Base-by-base conservation (phyloP, 2,797 vertebrate species). In the Psittacula derbiana region DNA sequence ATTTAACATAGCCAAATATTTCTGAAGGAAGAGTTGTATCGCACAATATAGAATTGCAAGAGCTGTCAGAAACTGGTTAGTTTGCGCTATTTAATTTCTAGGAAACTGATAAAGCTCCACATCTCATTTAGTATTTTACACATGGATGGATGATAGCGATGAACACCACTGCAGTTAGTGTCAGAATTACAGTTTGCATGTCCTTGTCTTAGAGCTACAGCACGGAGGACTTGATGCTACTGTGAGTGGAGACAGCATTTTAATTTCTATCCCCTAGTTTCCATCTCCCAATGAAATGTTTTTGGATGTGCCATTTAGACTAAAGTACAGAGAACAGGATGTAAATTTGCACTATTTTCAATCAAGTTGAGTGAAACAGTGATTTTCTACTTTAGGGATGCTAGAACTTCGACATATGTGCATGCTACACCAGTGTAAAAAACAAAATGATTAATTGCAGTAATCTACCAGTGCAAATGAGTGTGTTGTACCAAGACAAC, bases 221-320 rank as follows among this genome's bases (percentile, higher is more conserved):
- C 40, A 16, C 1, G 0, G 30, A 21, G 24, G 7, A 25, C 20
- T 0, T 27, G 23, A 6, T 1, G 46, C 50, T 17, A 53, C 53
- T 8, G 0, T 28, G 55, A 21, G 43, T 67, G 75, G 52, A 61
- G 47, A 31, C 40, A 43, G 65, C 31, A 52, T 58, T 43, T 50
- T 4, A 21, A 36, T 66, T 46, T 71, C 21, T 27, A 13, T 50
- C 27, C 52, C 16, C 27, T 41, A 4, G 19, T 62, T 66, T 67
- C 55, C 11, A 14, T 21, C 50, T 62, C 16, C 17, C 2, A 5
- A 40, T 46, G 4, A 73, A 81, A 43, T 12, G 61, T 23, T 81
- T 67, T 60, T 60, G 50, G n/a, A 46, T 46, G 27, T 13, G 50
- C 65, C n/a, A 8, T 69, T 69, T 60, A 10, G 40, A 69, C 66